Evolutionary conservation across 2,113 vertebrate species (phyloP), one percentile per base, ranked within the genome.

Genomic region (Leptobrachium ailaonicum): DNA sequence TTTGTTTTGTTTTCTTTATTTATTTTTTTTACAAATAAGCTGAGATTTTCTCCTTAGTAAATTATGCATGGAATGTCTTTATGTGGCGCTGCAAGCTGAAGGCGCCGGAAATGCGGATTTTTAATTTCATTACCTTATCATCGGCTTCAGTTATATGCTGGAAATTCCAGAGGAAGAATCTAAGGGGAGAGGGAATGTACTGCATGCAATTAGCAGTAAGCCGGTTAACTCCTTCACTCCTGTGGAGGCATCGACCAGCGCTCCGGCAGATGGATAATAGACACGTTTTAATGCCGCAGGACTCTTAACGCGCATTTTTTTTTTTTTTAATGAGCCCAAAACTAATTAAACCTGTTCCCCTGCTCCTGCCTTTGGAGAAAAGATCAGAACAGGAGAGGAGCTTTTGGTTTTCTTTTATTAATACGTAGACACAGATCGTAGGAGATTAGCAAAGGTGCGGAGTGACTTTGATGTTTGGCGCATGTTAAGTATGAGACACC

Each of bases 381-480:
- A 87, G 82, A 88, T 88, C 85, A 88, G 88, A 90, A 89, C 85
- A 85, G 83, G 83, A 88, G 79, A 76, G 8, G 13, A 12, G 6
- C 75, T 83, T 84, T 81, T 76, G 43, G 82, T 77, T 86, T 88
- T 83, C 84, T 87, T 89, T 90, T 88, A 87, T 89, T 87, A 83
- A 85, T 87, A 82, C 75, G 84, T 85, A 43, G 75, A 78, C 80
- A 53, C 76, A 32, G 20, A 84, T 86, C 85, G 85, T 83, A 70
- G 83, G 79, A 85, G 80, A 86, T 87, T 85, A 80, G 82, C 83
- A 75, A 73, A 85, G 54, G 53, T 71, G 47, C 82, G 85, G 85
- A 69, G 60, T 73, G 56, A 60, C 75, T 10, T 45, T 77, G 64
- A 14, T 53, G 66, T 82, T 64, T 20, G 7, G 62, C 9, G 62